Evolutionary conservation across 1,140 invertebrate genomes (phyloP).

Genomic region (Formica exsecta): DNA sequence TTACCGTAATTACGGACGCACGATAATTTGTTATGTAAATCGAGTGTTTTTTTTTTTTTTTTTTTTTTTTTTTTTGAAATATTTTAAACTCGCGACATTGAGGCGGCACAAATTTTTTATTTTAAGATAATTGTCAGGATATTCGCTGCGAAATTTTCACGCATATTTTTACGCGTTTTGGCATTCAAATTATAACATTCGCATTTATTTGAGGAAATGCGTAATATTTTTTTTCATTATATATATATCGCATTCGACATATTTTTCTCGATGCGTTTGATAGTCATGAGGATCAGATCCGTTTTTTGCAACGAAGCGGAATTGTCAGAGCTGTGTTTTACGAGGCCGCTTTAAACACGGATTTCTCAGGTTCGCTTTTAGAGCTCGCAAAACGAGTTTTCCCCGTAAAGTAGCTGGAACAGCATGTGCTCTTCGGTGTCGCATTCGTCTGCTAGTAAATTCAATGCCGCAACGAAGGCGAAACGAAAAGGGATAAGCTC

Average conservation of each 20-base stretch:
- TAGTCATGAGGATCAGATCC: neutral
- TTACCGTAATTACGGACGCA: conserved; percentile 4
- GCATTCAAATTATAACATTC: neutral
- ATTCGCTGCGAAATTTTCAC: neutral
- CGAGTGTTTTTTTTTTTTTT: neutral
- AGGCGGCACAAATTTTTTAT: neutral
- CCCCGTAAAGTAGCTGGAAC: conserved; percentile 12
- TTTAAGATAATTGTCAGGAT: neutral
- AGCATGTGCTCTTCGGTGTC: neutral
- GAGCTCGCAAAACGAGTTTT: conserved; percentile 48
- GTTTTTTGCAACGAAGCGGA: neutral
- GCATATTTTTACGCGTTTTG: neutral
- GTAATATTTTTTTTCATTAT: neutral
- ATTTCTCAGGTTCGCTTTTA: conserved; percentile 36
- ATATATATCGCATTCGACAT: neutral
- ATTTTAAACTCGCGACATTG: neutral
- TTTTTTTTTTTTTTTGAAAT: neutral
- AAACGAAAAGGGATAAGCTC: conserved; percentile 47
- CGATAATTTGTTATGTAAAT: conserved; percentile 46
- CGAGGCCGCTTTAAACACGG: neutral
- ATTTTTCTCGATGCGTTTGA: neutral
- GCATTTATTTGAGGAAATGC: too few relatives aligned
- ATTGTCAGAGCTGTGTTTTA: neutral
- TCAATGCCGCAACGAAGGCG: neutral
- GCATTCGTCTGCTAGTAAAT: neutral